Evolutionary conservation across 23 tunicate genomes (phyloP).

Genomic region (Botrylloides violaceus): DNA sequence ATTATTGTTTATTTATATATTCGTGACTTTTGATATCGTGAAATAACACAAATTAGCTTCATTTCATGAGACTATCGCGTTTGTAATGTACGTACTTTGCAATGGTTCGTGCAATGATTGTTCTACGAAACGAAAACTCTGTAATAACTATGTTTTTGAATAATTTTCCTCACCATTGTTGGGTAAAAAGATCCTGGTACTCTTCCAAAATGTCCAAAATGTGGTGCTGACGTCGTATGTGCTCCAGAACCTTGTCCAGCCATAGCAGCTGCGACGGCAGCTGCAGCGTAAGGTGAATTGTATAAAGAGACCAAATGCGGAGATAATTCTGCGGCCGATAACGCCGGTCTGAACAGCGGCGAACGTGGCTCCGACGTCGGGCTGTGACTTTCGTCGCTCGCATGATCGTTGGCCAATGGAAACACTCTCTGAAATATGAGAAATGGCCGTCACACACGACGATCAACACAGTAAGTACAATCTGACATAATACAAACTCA

Average conservation of each 20-base stretch:
- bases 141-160: no score
- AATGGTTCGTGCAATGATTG: no score
- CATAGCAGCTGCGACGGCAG: conserved; percentile 25
- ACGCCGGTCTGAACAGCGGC: conserved; percentile 13
- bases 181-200: conserved; percentile 17
- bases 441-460: no score
- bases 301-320: conserved; percentile 17
- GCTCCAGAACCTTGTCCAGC: conserved; percentile 20
- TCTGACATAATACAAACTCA: no score
- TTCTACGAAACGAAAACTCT: no score
- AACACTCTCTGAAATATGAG: neutral
- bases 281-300: conserved; percentile 25
- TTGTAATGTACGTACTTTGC: no score
- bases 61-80: no score
- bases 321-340: conserved; percentile 10
- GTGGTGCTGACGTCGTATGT: neutral
- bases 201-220: conserved; percentile 18
- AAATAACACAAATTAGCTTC: no score
- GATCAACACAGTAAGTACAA: no score
- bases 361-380: conserved; percentile 26
- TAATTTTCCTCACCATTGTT: conserved; percentile 24
- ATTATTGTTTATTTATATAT: no score
- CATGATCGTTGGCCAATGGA: neutral
- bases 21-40: no score
- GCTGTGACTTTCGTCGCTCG: conserved; percentile 12